phyloP scores from a whole-genome alignment of 2,888 invertebrate genomes.

The Patella pellucida region DNA sequence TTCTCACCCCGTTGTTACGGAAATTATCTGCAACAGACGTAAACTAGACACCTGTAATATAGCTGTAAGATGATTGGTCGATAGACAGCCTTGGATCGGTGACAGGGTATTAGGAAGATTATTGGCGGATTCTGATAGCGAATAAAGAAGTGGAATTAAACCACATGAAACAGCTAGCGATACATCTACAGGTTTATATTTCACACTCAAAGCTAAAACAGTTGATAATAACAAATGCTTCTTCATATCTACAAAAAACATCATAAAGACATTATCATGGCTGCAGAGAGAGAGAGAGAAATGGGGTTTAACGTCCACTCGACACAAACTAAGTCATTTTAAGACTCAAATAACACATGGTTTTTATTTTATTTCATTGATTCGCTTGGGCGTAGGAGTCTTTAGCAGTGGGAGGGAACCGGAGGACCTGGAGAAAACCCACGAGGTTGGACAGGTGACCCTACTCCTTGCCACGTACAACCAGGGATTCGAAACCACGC shows the following conservation, averaged over 20 bases:
- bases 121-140: slow-evolving; percentile 66
- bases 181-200: slow-evolving; percentile 75
- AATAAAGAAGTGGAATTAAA: slow-evolving; percentile 73
- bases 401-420: no score
- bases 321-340: no score
- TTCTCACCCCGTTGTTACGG: slow-evolving; percentile 74
- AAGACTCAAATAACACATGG: no score
- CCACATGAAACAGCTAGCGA: slow-evolving; percentile 76
- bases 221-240: slow-evolving; percentile 73
- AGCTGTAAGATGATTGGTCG: slow-evolving; percentile 51
- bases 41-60: slow-evolving; percentile 72
- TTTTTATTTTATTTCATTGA: no score
- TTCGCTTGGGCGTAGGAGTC: no score
- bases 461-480: no score
- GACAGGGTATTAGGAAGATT: slow-evolving; percentile 50
- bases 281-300: no score
- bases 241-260: slow-evolving; percentile 52
- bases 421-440: no score
- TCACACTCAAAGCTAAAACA: slow-evolving; percentile 75
- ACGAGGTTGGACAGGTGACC: no score
- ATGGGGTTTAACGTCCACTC: no score
- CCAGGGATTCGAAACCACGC: no score
- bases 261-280: no score
- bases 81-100: slow-evolving; percentile 45
- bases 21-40: slow-evolving; percentile 75